Evolutionary conservation across 1,140 invertebrate species (phyloP), one percentile per base, ranked within the genome.

Genomic region (Cydia pomonella): DNA sequence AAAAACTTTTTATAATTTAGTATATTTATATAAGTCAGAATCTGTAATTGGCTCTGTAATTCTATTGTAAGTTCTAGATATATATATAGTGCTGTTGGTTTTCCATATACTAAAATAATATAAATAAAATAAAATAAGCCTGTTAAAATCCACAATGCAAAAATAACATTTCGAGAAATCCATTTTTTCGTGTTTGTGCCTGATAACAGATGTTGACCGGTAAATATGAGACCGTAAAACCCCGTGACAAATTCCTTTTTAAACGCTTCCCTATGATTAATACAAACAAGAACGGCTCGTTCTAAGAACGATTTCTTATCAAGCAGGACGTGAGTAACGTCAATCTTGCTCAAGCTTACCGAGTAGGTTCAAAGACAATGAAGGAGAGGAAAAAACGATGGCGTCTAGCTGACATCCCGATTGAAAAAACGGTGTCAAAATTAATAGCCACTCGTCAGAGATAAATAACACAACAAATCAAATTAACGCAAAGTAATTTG

Each of bases 281-380:
- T 38, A 33, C 64, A 69, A 33, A 33, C n/a, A 33, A 66, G 25
- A 66, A 69, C 64, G 6, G 7, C 29, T 2, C 29, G 29, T 84
- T 82, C 82, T 79, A 25, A 76, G 80, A 83, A 75, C 72, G 72
- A 78, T 80, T 63, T 74, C 79, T 84, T 82, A 82, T 83, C 79
- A 72, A 33, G 59, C 74, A 72, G 79, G 79, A 84, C 76, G 76
- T 82, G 76, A 80, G 50, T 80, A 77, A 78, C 75, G 74, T 79
- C 75, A 78, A 79, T 79, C 74, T 66, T 77, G 64, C 44, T 44
- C 72, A 53, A 74, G 75, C 76, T 79, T 77, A 77, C 33, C 23
- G 73, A 63, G 66, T 76, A 76, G 33, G 69, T 71, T 69, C 29
- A 18, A 18, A 69, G n/a, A 69, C 44, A 53, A 18, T 33, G 27